Conservation (phyloP, 2,888 invertebrate species). For the Vanessa cardui region DNA sequence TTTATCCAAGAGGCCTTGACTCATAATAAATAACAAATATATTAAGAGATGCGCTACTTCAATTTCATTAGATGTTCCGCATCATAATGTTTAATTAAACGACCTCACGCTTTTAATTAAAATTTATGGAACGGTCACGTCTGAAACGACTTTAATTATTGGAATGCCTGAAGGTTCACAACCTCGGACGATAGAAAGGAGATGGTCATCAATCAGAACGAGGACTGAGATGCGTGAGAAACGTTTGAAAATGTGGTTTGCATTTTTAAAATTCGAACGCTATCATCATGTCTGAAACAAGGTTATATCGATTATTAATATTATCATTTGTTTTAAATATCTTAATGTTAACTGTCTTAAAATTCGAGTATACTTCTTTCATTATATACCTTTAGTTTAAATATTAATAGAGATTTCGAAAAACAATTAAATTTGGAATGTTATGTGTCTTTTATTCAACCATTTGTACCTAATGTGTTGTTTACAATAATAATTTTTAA, state of each 20-base stretch:
- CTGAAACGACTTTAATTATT: slow-evolving; percentile 6
- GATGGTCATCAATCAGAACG: slow-evolving; percentile 25
- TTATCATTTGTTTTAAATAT: too few relatives aligned
- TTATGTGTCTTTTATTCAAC: too few relatives aligned
- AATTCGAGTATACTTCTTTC: too few relatives aligned
- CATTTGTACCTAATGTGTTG: too few relatives aligned
- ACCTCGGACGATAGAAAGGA: slow-evolving; percentile 35
- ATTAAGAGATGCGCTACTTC: too few relatives aligned
- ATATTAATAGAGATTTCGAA: too few relatives aligned
- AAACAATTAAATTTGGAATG: too few relatives aligned
- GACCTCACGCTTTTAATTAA: background rate
- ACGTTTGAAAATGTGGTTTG: background rate
- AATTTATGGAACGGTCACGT: background rate
- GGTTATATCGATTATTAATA: background rate
- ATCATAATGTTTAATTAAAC: background rate
- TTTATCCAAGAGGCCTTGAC: too few relatives aligned
- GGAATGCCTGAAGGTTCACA: slow-evolving; percentile 13
- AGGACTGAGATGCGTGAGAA: slow-evolving; percentile 25
- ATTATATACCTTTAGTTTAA: too few relatives aligned
- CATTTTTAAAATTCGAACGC: background rate
- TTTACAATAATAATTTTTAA: too few relatives aligned
- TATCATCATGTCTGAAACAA: background rate
- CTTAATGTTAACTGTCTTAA: too few relatives aligned
- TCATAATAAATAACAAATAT: too few relatives aligned
- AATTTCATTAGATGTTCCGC: background rate